Evolutionary conservation across 2,113 vertebrate genomes (phyloP).

Genomic region (Scortum barcoo): DNA sequence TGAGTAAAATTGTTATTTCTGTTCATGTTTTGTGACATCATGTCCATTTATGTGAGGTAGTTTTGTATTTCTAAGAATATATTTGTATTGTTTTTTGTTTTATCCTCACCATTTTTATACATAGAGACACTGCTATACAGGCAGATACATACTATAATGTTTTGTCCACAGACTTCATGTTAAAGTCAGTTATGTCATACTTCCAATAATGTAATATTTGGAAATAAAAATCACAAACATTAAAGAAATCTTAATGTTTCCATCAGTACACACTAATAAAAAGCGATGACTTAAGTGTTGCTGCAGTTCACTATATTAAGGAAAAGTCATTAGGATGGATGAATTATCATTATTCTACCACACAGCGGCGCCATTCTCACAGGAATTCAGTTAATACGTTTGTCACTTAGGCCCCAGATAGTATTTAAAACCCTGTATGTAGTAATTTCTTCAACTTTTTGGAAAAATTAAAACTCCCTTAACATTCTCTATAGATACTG

Average conservation of each 20-base stretch:
- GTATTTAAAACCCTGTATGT: not conserved
- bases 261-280: not conserved
- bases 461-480: not conserved
- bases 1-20: not conserved
- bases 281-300: not conserved
- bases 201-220: not conserved
- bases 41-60: not conserved
- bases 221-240: not conserved
- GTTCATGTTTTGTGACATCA: no score
- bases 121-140: no score
- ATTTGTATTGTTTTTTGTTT: no score
- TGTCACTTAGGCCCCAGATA: not conserved
- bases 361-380: not conserved
- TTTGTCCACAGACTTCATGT: no score
- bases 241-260: no score
- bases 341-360: slow-evolving; percentile 1
- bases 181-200: no score
- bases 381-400: not conserved
- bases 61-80: not conserved
- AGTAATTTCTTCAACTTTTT: not conserved
- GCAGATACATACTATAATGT: no score
- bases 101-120: no score
- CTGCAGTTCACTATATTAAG: not conserved
- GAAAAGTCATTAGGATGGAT: not conserved
- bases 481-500: not conserved